Percentiles rank a stretch among this genome's conserved stretches.
Evolutionary conservation across 2,113 vertebrate species (phyloP).

Genomic region (Salvelinus alpinus): DNA sequence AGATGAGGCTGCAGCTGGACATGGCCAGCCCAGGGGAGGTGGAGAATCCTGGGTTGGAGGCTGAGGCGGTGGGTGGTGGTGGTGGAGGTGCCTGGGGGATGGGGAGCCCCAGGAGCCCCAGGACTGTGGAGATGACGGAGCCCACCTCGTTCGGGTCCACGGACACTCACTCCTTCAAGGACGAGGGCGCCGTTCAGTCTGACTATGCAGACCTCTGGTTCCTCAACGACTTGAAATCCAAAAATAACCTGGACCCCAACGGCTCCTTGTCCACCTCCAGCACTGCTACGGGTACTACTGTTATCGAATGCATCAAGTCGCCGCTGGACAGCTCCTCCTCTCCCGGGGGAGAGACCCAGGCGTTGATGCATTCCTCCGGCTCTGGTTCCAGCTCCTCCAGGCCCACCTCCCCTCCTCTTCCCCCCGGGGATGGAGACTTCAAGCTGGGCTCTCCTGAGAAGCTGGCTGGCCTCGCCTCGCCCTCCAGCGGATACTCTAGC

Average conservation of each 20-base stretch:
- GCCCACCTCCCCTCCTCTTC: conserved; percentile 89
- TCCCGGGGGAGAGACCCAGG: conserved; percentile 8
- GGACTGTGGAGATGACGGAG: conserved; percentile 81
- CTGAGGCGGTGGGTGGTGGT: conserved; percentile 17
- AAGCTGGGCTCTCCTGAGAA: conserved; percentile 96
- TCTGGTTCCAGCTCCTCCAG: conserved; percentile 51
- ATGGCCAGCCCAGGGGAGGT: conserved; percentile 78
- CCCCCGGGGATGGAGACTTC: conserved; percentile 87
- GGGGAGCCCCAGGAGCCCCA: conserved; percentile 81
- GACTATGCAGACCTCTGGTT: conserved; percentile 99
- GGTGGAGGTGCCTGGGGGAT: not conserved
- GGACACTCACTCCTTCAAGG: conserved; percentile 92
- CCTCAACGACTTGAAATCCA: conserved; percentile 93
- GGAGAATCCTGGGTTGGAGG: conserved; percentile 79
- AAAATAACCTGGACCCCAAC: conserved; percentile 80
- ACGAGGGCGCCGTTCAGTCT: conserved; percentile 94
- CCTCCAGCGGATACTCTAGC: conserved; percentile 97
- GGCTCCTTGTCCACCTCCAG: conserved; percentile 96
- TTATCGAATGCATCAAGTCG: conserved; percentile 12
- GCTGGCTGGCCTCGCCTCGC: conserved; percentile 91
- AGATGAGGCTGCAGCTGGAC: conserved; percentile 88
- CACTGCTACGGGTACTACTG: conserved; percentile 45
- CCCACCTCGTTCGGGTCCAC: conserved; percentile 81
- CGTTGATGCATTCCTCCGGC: too few relatives aligned
- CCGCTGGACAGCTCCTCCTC: conserved; percentile 33